phyloP scores from a whole-genome alignment of 2,113 vertebrate genomes.

The Athene noctua region DNA sequence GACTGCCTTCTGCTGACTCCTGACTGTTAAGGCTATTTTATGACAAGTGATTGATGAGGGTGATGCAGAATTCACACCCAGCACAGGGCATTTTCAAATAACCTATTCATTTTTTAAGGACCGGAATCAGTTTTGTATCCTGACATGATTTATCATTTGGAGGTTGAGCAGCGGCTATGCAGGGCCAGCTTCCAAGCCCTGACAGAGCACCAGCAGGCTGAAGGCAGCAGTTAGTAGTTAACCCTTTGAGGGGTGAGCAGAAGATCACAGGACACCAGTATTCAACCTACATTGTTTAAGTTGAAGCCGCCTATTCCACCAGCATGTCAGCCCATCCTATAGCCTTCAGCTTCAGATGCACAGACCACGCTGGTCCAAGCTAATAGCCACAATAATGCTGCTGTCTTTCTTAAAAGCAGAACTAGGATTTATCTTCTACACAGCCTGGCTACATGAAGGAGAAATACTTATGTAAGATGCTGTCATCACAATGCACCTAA shows the following conservation, averaged over 20 bases:
- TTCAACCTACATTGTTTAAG: not conserved
- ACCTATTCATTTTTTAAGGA: conserved; percentile 66
- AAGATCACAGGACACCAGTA: not conserved
- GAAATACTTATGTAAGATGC: not conserved
- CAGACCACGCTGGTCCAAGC: not conserved
- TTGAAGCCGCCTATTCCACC: not conserved
- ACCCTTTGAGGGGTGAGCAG: not conserved
- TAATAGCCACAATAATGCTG: not conserved
- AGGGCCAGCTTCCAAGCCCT: conserved; percentile 6
- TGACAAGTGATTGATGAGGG: conserved; percentile 62
- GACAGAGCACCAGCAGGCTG: not conserved
- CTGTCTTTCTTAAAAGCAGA: not conserved
- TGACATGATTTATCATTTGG: conserved; percentile 53
- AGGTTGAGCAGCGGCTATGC: not conserved
- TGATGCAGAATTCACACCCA: conserved; percentile 29
- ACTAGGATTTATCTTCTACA: not conserved
- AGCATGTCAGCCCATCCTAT: not conserved
- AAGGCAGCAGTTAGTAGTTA: not conserved
- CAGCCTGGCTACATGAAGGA: not conserved
- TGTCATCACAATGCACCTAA: not conserved
- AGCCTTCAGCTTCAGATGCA: not conserved
- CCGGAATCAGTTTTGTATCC: conserved; percentile 38
- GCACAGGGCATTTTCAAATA: conserved; percentile 53
- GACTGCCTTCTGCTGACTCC: conserved; percentile 30
- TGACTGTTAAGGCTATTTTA: conserved; percentile 61